Evolutionary conservation across 2,888 invertebrate genomes (phyloP), one percentile per base, ranked within the genome.

Genomic region (Arctia plantaginis): DNA sequence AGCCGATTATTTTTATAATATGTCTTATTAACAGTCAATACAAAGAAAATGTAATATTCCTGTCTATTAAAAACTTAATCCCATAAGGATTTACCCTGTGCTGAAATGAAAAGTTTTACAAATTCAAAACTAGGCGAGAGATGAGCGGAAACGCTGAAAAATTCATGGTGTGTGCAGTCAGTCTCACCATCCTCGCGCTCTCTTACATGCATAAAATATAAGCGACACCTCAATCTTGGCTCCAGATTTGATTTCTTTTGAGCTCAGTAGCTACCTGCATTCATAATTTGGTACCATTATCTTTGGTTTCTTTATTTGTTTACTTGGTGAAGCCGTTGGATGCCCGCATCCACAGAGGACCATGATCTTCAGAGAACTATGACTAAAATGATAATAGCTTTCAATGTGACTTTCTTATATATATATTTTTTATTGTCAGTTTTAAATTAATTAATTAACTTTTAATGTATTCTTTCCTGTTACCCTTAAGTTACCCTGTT

Each of bases 61-160:
- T n/a, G 51, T n/a, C n/a, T 27, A 30, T 30, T 62, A 62, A 62
- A 62, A 67, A 33, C 67, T 47, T 44, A 12, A 67, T 23, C 30
- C 30, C 23, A 18, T 67, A 18, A 68, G 30, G 35, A 68, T 69
- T 55, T 15, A 55, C 23, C 4, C 6, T 2, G n/a, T 3, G 55
- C 27, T 71, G 66, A 64, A 74, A 66, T 55, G 55, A 62, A 35
- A 68, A 76, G 39, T 73, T 62, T 71, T 67, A 73, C 44, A 69
- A 13, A 59, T 75, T 71, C 69, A 67, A 67, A 75, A 59, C 71
- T 71, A 33, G 59, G 64, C 62, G 75, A 66, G 69, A 67, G 67
- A 73, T 74, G 51, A 69, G 66, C 15, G 65, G 33, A 55, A 69
- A 62, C 18, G 66, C 72, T 71, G 67, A 75, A 75, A 79, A 71